Conservation (phyloP, 1,140 invertebrate species). For the Heliothis subflexa region DNA sequence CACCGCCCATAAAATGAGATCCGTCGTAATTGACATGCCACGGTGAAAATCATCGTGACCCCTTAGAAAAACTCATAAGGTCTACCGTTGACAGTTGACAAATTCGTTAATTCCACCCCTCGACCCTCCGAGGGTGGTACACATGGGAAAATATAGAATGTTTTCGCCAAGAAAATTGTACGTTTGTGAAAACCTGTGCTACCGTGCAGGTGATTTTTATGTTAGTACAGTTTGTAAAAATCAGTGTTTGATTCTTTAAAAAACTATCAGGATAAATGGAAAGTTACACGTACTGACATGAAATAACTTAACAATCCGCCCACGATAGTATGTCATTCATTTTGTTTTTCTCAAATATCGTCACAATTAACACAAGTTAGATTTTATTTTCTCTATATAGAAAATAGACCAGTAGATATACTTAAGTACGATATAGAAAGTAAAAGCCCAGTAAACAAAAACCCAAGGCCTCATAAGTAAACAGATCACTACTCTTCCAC, state of each 20-base stretch:
- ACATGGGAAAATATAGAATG: conserved; percentile 51
- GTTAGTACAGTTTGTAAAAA: neutral
- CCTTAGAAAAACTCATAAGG: conserved; percentile 75
- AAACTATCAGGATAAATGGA: too few relatives aligned
- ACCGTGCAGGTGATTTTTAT: too few relatives aligned
- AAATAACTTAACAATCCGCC: neutral
- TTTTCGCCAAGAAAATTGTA: conserved; percentile 39
- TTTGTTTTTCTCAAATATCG: too few relatives aligned
- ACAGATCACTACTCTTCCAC: conserved; percentile 29
- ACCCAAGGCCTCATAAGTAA: conserved; percentile 26
- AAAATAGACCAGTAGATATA: too few relatives aligned
- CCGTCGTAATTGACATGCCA: conserved; percentile 52
- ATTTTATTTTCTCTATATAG: too few relatives aligned
- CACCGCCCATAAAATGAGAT: conserved; percentile 45
- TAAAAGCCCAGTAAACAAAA: conserved; percentile 41
- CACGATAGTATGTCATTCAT: neutral
- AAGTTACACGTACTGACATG: too few relatives aligned
- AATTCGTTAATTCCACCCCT: conserved; percentile 76
- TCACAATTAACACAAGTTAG: too few relatives aligned
- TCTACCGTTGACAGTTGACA: conserved; percentile 78
- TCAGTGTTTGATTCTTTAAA: neutral
- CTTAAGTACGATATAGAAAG: neutral
- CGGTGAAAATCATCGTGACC: conserved; percentile 55
- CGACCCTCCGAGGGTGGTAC: conserved; percentile 43
- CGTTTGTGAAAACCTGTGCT: conserved; percentile 29